Evolutionary conservation across 2,888 invertebrate genomes (phyloP).

Genomic region (Melieria omissa): DNA sequence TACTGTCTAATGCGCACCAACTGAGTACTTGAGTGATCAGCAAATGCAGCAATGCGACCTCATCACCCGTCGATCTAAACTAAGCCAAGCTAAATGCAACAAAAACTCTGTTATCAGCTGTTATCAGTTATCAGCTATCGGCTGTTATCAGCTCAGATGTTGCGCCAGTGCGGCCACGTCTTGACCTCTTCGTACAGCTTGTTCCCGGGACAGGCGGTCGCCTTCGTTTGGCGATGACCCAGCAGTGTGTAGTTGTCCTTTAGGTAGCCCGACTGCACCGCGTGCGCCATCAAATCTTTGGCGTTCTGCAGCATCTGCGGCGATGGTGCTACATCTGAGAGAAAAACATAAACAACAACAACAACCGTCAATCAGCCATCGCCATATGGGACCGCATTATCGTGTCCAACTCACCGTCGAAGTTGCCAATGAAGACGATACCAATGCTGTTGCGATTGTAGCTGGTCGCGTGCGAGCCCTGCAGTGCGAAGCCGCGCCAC

Average conservation of each 20-base stretch:
- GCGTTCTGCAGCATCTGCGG: slow-evolving; percentile 71
- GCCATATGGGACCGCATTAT: neutral
- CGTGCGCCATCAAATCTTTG: slow-evolving; percentile 72
- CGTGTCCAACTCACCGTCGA: slow-evolving; percentile 50
- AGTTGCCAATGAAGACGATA: slow-evolving; percentile 74
- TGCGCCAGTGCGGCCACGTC: slow-evolving; percentile 71
- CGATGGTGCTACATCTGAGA: slow-evolving; percentile 71
- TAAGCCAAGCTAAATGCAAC: too few relatives aligned
- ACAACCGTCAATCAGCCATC: too few relatives aligned
- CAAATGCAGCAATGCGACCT: too few relatives aligned
- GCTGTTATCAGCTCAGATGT: slow-evolving; percentile 41
- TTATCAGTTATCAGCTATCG: too few relatives aligned
- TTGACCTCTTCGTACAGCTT: slow-evolving; percentile 71
- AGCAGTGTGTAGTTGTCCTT: slow-evolving; percentile 71
- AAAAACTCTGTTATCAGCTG: too few relatives aligned
- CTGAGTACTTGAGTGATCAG: too few relatives aligned
- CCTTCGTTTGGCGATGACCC: slow-evolving; percentile 74
- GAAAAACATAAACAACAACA: neutral
- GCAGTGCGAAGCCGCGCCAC: slow-evolving; percentile 76
- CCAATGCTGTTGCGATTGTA: slow-evolving; percentile 77
- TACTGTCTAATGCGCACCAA: too few relatives aligned
- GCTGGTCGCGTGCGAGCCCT: slow-evolving; percentile 77
- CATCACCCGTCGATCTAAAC: too few relatives aligned
- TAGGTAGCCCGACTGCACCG: slow-evolving; percentile 72
- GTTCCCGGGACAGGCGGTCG: slow-evolving; percentile 76